Evolutionary conservation across 2,797 vertebrate genomes (phyloP), one percentile per base, ranked within the genome.

Genomic region (Smutsia temminckii): DNA sequence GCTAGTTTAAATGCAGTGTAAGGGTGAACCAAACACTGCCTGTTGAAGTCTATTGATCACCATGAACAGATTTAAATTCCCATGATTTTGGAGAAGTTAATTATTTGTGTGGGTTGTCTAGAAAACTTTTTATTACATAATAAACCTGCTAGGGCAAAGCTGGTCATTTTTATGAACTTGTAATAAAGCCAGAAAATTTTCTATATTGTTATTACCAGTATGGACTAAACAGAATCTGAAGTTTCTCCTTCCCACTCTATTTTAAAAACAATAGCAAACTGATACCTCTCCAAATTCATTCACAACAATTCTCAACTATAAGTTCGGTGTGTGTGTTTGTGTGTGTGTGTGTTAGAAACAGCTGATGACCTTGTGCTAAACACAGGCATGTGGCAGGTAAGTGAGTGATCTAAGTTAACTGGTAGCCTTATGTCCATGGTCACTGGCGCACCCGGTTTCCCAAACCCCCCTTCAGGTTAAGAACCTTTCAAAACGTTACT

Each of bases 401-500:
- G 63, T 17, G 42, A 80, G 69, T 46, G 93, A 91, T 97, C 72
- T 96, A 94, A 96, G 92, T 95, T 96, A 97, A 89, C 79, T 78
- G n/a, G 90, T 97, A 97, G 92, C 90, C 94, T 93, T 97, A 75
- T 81, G 77, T 97, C 95, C 91, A 21, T 96, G 98, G 95, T 96
- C 93, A 88, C 95, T 97, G 83, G 46, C 40, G n/a, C 51, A 53
- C 77, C 94, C 88, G 11, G 91, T 77, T 64, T 55, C 68, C 57
- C 68, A 72, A 75, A 6, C 74, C 51, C 75, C 93, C 95, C 96
- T 96, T 95, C 77, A 93, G 89, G 96, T 97, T 98, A 96, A 97
- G 97, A 96, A 96, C 97, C 97, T 96, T 98, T 98, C 95, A 97
- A 98, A 98, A 98, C 96, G 66, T 98, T 98, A 97, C 98, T 97